Conservation (phyloP, 2,888 invertebrate species). For the Strigamia crassipes region DNA sequence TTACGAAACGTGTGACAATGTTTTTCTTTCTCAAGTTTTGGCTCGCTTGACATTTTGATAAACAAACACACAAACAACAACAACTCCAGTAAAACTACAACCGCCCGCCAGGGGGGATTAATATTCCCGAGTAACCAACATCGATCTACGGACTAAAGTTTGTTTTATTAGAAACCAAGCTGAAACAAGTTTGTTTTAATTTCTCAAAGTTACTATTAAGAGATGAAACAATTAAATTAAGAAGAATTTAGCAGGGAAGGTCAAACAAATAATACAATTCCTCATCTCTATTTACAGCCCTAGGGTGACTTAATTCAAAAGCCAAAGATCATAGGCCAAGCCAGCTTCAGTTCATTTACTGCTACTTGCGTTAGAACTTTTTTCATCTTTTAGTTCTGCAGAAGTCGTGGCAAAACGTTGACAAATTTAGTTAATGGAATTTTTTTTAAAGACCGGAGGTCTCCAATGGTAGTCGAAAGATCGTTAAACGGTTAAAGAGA, state of each 20-base stretch:
- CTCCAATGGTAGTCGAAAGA: constrained; percentile 2
- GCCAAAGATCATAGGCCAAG: constrained; percentile 1
- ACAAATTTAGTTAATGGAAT: constrained; percentile 38
- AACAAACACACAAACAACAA: no score
- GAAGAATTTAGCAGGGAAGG: background rate
- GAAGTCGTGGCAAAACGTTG: constrained; percentile 25
- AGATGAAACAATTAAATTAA: background rate
- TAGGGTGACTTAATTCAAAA: background rate
- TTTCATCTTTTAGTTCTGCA: constrained; percentile 7
- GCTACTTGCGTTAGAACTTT: background rate
- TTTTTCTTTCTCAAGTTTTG: no score
- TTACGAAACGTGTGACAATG: no score
- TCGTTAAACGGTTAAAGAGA: constrained; percentile 6
- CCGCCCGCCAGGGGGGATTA: no score
- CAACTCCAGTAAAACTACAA: no score
- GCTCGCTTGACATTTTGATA: no score
- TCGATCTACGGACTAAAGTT: no score
- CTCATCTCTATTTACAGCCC: background rate
- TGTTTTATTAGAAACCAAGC: no score
- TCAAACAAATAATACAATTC: background rate
- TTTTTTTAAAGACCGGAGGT: constrained; percentile 37
- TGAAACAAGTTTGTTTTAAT: no score
- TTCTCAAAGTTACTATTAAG: background rate
- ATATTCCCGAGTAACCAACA: no score
- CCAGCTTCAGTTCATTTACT: background rate